Evolutionary conservation across 2,888 invertebrate genomes (phyloP).

Genomic region (Lasioglossum lativentre): DNA sequence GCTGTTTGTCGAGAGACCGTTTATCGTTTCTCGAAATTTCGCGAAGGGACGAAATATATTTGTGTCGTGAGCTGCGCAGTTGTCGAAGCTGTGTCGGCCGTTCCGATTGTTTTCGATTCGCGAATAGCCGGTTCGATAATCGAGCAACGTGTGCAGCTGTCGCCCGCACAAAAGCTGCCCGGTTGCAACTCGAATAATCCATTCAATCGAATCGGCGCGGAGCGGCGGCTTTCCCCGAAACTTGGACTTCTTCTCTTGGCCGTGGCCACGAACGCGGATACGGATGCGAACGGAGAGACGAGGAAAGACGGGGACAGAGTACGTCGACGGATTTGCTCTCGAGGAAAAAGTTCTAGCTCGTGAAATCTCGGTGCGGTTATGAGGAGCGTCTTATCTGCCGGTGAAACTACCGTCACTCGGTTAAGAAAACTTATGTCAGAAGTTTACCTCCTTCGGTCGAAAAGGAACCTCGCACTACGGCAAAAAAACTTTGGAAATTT

Average conservation of each 20-base stretch:
- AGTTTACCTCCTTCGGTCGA: conserved; percentile 67
- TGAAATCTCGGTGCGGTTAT: conserved; percentile 73
- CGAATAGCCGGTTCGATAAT: conserved; percentile 39
- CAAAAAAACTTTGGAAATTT: conserved; percentile 46
- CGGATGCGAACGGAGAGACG: background rate
- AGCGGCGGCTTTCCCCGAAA: conserved; percentile 45
- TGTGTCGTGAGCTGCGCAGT: no score
- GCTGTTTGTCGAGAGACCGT: background rate
- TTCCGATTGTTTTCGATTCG: conserved; percentile 45
- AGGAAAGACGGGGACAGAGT: conserved; percentile 45
- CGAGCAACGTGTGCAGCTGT: conserved; percentile 32
- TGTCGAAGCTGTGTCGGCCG: background rate
- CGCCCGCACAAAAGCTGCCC: conserved; percentile 36
- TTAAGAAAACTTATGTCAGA: conserved; percentile 71
- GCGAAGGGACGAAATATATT: background rate
- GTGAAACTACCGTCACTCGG: conserved; percentile 73
- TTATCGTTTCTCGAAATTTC: background rate
- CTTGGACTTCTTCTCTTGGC: conserved; percentile 46
- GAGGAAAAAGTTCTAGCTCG: conserved; percentile 71
- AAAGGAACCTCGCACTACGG: conserved; percentile 60
- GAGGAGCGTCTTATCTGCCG: conserved; percentile 73
- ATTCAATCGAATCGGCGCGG: conserved; percentile 53
- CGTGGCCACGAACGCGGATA: background rate
- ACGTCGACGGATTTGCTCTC: conserved; percentile 70
- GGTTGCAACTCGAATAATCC: conserved; percentile 59